Percentiles rank a stretch among this genome's conserved stretches.
Evolutionary conservation across 2,113 vertebrate species (phyloP).

Genomic region (Alosa alosa): DNA sequence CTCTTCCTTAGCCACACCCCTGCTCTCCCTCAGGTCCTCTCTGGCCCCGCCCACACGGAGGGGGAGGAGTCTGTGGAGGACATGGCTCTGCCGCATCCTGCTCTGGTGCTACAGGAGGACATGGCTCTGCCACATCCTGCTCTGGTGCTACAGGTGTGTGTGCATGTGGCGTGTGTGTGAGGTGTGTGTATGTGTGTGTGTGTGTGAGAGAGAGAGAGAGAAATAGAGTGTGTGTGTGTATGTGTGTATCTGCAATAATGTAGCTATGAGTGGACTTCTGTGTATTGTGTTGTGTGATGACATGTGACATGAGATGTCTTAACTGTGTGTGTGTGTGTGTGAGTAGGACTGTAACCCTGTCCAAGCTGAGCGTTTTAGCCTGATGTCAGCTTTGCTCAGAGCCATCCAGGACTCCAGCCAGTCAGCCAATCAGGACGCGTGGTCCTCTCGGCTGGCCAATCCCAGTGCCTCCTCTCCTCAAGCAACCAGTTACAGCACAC

Average conservation of each 20-base stretch:
- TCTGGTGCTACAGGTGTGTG: constrained; percentile 52
- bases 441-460: not conserved
- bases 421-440: not conserved
- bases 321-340: not conserved
- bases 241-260: not conserved
- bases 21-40: not conserved
- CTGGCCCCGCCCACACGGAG: too few species aligned
- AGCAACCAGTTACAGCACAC: constrained; percentile 25
- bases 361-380: not conserved
- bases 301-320: not conserved
- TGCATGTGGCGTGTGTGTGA: not conserved
- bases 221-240: not conserved
- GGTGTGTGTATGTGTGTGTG: constrained; percentile 33
- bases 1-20: not conserved
- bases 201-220: not conserved
- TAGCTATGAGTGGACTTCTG: too few species aligned
- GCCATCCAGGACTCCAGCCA: constrained; percentile 54
- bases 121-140: constrained; percentile 5
- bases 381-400: constrained; percentile 62
- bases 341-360: not conserved
- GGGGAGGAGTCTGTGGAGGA: not conserved
- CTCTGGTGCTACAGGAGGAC: constrained; percentile 47
- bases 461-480: not conserved
- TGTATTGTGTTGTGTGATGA: too few species aligned
- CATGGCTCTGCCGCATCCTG: not conserved